Conservation (phyloP, 2,888 invertebrate genomes). For the Ophion slaviceki region DNA sequence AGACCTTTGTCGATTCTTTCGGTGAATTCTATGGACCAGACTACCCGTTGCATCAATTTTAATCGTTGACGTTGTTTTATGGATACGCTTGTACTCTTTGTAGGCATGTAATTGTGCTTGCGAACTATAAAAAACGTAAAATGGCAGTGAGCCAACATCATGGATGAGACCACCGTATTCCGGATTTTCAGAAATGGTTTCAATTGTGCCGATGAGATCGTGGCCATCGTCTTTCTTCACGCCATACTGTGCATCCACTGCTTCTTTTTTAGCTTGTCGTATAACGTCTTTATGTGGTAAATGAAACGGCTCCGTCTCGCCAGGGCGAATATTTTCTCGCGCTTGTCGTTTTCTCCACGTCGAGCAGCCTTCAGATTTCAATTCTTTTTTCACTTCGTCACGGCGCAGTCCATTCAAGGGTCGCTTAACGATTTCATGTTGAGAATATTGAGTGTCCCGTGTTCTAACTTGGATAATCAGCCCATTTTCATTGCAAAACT, state of each 20-base stretch:
- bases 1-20: neutral
- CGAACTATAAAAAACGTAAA: neutral
- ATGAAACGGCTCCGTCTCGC: constrained; percentile 52
- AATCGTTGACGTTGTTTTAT: neutral
- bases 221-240: neutral
- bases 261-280: neutral
- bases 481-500: constrained; percentile 14
- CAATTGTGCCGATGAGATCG: neutral
- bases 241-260: neutral
- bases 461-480: constrained; percentile 29
- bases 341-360: constrained; percentile 52
- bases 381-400: constrained; percentile 23
- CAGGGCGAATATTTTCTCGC: constrained; percentile 46
- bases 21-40: constrained; percentile 40
- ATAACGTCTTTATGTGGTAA: constrained; percentile 13
- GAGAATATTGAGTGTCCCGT: constrained; percentile 22
- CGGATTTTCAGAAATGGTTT: too few species aligned
- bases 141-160: neutral
- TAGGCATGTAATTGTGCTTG: neutral
- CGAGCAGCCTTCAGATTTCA: neutral
- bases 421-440: constrained; percentile 39
- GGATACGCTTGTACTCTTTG: constrained; percentile 38
- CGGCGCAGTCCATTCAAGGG: constrained; percentile 45
- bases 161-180: neutral
- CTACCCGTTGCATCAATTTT: constrained; percentile 53